These are phyloP conservation scores for Premnoplex brunnescens DNA, from an alignment of 2,797 vertebrate genomes.

Conservation along the genomic window DNA sequence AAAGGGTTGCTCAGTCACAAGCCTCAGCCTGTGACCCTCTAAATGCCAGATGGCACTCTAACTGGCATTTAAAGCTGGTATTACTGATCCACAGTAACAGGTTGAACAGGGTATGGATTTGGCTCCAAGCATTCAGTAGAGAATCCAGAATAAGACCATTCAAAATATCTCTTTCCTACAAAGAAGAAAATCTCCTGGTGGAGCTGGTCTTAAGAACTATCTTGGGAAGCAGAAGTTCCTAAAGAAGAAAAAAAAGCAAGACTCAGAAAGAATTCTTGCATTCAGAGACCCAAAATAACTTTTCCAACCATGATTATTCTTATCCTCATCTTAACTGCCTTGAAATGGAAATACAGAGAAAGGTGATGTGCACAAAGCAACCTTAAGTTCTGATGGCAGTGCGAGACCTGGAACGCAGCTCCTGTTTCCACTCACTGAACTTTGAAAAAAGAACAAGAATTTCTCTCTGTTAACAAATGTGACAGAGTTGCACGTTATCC, in stretches of 20 bases:
- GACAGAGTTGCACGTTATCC: fast-evolving
- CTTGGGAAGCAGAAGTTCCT: not conserved
- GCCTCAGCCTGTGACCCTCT: not conserved
- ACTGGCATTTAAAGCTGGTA: not conserved
- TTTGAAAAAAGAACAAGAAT: not conserved
- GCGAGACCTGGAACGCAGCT: not conserved
- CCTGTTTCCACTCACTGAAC: not conserved
- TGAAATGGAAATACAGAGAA: not conserved
- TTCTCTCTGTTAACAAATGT: not conserved
- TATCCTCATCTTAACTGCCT: not conserved
- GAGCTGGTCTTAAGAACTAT: not conserved
- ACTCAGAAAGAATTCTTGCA: not conserved
- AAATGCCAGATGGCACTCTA: not conserved
- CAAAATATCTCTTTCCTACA: not conserved
- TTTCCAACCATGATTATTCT: not conserved
- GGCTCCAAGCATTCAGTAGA: not conserved
- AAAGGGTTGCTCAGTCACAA: not conserved
- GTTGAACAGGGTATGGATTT: not conserved
- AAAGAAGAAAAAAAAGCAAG: not conserved
- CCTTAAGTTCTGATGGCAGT: not conserved
- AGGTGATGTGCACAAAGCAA: not conserved
- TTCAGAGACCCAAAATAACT: not conserved
- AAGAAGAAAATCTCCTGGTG: not conserved
- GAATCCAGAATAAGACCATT: not conserved
- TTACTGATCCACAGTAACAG: not conserved